Base-by-base conservation (phyloP, 2,797 vertebrate species). In the Pantherophis alleghaniensis region DNA sequence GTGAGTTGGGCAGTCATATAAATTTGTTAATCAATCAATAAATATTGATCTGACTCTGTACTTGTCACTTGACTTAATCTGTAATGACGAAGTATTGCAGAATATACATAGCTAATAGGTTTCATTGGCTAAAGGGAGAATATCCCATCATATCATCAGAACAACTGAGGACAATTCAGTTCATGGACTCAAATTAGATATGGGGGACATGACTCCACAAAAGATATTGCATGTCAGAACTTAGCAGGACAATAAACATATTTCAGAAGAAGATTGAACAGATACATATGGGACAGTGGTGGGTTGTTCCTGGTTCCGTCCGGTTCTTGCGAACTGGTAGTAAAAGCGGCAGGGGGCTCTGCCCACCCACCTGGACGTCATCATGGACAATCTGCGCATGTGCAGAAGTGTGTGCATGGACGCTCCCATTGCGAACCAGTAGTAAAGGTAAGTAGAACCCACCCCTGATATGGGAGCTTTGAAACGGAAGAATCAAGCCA, bases 361-460 rank as follows among this genome's bases (percentile, higher is more conserved):
- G 47, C 47, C 47, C 47, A 51, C 47, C 47, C 47, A 51, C 47
- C 47, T 51, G 47, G 47, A 51, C 6, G 7, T 51, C 47, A 51
- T 51, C 47, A 51, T 51, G 47, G 47, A 51, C 47, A 6, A 51
- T 51, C 47, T 51, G 47, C 7, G 6, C 47, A 51, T 7, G 6
- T 5, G 1, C 47, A 51, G 47, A 51, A 51, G 1, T 51, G 47
- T 5, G 6, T 51, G 47, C 47, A 7, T 1, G 1, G 1, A 1
- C 6, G 1, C 47, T 51, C 47, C 47, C 47, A 0, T 51, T 51
- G 47, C 7, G 47, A 51, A 51, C 47, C 47, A 7, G 47, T 51
- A 51, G 47, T 51, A 51, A 51, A 51, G 47, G 47, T 51, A 51
- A 51, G 47, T 51, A 51, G 47, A 51, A 51, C 47, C 7, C 7